Conservation (phyloP, 2,797 vertebrate genomes). For the Lithobates pipiens region DNA sequence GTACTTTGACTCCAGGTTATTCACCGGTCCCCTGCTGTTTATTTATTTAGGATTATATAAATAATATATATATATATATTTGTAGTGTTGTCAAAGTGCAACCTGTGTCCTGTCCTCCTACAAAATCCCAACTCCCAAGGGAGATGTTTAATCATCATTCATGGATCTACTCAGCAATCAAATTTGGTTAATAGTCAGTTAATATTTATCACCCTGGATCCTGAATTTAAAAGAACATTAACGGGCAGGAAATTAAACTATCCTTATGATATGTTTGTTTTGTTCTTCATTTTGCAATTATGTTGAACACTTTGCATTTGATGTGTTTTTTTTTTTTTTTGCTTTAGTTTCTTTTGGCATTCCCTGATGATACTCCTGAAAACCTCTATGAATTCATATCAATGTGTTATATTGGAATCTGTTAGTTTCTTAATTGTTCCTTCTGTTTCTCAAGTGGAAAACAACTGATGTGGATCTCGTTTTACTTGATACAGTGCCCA, state of each 20-base stretch:
- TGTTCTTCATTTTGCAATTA: constrained; percentile 3
- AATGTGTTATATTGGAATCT: background rate
- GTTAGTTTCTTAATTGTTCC: constrained; percentile 22
- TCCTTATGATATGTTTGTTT: background rate
- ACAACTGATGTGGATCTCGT: constrained; percentile 15
- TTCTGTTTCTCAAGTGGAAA: constrained; percentile 26
- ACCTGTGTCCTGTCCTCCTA: too few relatives aligned
- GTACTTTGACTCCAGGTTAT: too few relatives aligned
- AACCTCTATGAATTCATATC: background rate
- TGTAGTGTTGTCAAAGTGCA: too few relatives aligned
- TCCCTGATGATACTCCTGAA: background rate
- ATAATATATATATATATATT: too few relatives aligned
- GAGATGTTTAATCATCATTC: too few relatives aligned
- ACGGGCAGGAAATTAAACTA: background rate
- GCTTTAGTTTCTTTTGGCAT: background rate
- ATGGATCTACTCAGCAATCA: too few relatives aligned
- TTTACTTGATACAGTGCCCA: background rate
- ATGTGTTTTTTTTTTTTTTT: background rate
- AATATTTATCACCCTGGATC: too few relatives aligned
- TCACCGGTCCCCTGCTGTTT: too few relatives aligned
- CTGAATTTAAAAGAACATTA: constrained; percentile 15
- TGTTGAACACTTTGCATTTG: background rate
- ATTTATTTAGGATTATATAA: too few relatives aligned
- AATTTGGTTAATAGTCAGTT: too few relatives aligned
- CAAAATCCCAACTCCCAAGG: too few relatives aligned